phyloP scores from a whole-genome alignment of 2,113 vertebrate genomes.

The Paracanthobrama guichenoti region DNA sequence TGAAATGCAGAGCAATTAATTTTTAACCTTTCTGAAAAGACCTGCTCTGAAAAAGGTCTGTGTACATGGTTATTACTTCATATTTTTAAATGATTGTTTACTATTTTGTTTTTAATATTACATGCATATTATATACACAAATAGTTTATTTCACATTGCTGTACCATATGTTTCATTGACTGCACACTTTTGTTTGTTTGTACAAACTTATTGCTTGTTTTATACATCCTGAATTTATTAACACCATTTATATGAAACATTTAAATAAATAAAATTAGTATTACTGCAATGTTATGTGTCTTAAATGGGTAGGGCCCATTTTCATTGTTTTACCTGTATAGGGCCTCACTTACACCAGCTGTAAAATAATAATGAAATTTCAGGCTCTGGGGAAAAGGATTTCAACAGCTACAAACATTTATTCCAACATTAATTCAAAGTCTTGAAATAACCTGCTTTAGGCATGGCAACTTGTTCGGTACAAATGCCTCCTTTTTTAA shows the following conservation, averaged over 20 bases:
- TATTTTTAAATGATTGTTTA: not conserved
- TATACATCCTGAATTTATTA: not conserved
- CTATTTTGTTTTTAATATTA: no score
- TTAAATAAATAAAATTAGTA: not conserved
- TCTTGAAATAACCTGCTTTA: constrained; percentile 40
- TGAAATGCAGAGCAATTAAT: not conserved
- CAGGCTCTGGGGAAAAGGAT: not conserved
- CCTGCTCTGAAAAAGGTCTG: not conserved
- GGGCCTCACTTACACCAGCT: not conserved
- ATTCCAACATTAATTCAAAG: constrained; percentile 32
- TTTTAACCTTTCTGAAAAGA: not conserved
- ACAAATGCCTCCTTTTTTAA: constrained; percentile 45
- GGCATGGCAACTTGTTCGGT: not conserved
- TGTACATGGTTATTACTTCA: not conserved
- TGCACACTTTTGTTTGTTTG: not conserved
- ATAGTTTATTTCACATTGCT: not conserved
- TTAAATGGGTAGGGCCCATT: not conserved
- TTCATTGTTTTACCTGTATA: not conserved
- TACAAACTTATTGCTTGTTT: not conserved
- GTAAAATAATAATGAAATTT: not conserved
- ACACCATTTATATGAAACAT: not conserved
- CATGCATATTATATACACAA: no score
- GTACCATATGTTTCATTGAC: not conserved
- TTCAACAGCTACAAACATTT: not conserved
- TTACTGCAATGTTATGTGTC: not conserved